A percentile compares a stretch with the other conserved stretches of the same genome.
These are phyloP conservation scores for Thermophis baileyi DNA, from an alignment of 2,113 vertebrate species.

Conservation along the genomic window DNA sequence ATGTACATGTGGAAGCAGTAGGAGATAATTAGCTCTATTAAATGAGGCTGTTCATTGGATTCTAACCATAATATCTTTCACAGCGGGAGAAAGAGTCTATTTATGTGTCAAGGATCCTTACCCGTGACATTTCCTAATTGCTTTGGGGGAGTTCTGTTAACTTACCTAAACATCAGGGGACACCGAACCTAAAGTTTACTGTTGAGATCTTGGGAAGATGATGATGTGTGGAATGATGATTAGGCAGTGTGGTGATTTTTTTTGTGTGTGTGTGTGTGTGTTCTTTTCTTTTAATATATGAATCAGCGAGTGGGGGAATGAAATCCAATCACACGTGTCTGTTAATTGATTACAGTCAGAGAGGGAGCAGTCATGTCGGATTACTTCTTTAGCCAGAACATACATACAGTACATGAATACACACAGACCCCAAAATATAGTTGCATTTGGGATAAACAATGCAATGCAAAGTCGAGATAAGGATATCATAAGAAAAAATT, in stretches of 20 bases:
- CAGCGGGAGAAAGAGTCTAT: conserved; percentile 61
- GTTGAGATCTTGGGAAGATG: not conserved
- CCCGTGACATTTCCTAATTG: conserved; percentile 71
- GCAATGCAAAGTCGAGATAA: not conserved
- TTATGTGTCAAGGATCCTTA: conserved; percentile 61
- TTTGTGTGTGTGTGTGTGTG: too few species aligned
- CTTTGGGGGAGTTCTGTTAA: conserved; percentile 59
- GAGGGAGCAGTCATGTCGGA: not conserved
- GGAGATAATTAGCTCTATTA: conserved; percentile 71
- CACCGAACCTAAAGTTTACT: conserved; percentile 34
- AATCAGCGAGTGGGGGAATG: not conserved
- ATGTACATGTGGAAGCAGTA: conserved; percentile 62
- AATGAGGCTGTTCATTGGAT: conserved; percentile 65
- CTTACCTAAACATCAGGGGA: conserved; percentile 49
- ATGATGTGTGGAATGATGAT: not conserved
- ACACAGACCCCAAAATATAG: not conserved
- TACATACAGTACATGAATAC: not conserved
- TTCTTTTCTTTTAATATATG: not conserved
- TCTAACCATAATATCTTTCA: conserved; percentile 62
- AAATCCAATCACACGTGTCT: not conserved
- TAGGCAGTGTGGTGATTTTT: not conserved
- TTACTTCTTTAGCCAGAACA: not conserved
- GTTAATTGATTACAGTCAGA: not conserved
- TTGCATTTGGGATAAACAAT: not conserved
- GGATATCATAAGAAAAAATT: not conserved